Conservation (phyloP, 2,888 invertebrate genomes). For the Steinernema hermaphroditum region DNA sequence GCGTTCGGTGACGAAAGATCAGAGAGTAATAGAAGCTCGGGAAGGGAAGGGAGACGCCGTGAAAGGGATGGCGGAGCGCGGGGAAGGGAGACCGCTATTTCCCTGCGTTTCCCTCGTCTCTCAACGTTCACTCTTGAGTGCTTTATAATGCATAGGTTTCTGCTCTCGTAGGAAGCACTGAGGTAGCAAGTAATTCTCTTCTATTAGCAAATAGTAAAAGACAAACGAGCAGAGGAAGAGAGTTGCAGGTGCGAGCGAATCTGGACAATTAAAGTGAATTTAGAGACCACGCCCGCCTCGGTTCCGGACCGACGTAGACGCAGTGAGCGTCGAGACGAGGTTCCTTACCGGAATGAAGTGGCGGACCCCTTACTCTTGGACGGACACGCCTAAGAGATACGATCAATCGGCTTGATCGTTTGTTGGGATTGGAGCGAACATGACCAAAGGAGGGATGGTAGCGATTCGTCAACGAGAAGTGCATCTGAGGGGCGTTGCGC, state of each 20-base stretch:
- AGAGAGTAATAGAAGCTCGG: constrained; percentile 23
- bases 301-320: no score
- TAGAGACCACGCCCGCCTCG: no score
- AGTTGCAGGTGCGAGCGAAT: constrained; percentile 1
- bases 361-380: not conserved
- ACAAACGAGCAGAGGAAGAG: not conserved
- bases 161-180: constrained; percentile 26
- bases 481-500: constrained; percentile 4
- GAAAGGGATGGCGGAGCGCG: not conserved
- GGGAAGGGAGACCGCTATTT: constrained; percentile 22
- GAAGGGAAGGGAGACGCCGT: constrained; percentile 2
- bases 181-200: constrained; percentile 19
- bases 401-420: not conserved
- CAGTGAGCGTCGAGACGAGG: no score
- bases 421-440: not conserved
- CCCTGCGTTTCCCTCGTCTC: constrained; percentile 16
- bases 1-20: constrained; percentile 18
- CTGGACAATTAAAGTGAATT: not conserved
- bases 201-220: constrained; percentile 18
- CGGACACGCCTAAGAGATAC: not conserved
- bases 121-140: constrained; percentile 29
- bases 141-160: constrained; percentile 31
- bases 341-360: no score
- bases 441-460: not conserved
- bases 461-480: constrained; percentile 17